Conservation (phyloP, 2,113 vertebrate species). For the Gymnobelideus leadbeateri region DNA sequence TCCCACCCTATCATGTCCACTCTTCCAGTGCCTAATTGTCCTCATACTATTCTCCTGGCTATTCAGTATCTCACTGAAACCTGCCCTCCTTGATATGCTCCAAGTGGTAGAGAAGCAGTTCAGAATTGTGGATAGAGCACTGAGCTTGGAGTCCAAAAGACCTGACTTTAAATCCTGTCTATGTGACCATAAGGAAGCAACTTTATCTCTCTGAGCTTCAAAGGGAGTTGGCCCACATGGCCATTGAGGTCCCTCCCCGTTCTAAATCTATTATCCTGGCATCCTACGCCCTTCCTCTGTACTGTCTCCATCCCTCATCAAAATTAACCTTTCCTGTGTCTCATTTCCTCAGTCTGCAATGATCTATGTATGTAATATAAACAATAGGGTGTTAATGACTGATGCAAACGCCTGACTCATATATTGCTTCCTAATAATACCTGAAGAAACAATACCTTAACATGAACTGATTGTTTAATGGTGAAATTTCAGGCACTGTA, state of each 20-base stretch:
- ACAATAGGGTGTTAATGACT: background rate
- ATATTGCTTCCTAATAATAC: background rate
- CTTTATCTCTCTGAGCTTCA: background rate
- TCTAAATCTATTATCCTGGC: background rate
- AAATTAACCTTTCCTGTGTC: background rate
- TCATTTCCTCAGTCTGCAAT: background rate
- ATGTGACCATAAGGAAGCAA: background rate
- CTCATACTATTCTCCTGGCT: background rate
- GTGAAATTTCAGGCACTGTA: background rate
- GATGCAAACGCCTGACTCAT: background rate
- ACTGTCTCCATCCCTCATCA: background rate
- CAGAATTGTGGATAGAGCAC: background rate
- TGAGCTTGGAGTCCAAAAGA: background rate
- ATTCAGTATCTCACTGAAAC: background rate
- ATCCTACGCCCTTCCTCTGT: background rate
- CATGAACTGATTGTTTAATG: background rate
- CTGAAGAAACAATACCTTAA: background rate
- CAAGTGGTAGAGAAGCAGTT: background rate
- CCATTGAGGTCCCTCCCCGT: background rate
- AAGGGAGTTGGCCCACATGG: background rate
- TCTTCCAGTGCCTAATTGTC: background rate
- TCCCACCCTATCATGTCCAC: too few species aligned
- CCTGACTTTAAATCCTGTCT: background rate
- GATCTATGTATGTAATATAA: background rate
- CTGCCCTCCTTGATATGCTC: background rate